Evolutionary conservation across 37 sponge, comb jelly and placozoan genomes (phyloP).

Genomic region (Ianthella basta): DNA sequence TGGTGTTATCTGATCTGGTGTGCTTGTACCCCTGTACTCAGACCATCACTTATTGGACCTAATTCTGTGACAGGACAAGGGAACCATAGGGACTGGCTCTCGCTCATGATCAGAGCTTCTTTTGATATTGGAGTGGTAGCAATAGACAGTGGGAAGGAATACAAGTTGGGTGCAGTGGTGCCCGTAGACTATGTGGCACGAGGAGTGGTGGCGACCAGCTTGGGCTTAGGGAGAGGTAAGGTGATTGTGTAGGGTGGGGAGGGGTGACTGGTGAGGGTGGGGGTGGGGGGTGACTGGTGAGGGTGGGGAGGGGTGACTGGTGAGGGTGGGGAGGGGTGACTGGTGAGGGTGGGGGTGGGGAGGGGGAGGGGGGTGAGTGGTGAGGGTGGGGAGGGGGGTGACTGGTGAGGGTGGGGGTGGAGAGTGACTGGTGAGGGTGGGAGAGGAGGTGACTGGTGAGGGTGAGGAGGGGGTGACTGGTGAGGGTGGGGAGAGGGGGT

Average conservation of each 20-base stretch:
- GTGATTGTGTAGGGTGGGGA: background rate
- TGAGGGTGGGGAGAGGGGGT: too few species aligned
- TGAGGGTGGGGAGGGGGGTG: too few species aligned
- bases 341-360: too few species aligned
- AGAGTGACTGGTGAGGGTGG: too few species aligned
- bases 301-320: too few species aligned
- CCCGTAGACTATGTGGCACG: slow-evolving; percentile 63
- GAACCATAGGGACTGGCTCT: slow-evolving; percentile 61
- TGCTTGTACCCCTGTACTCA: background rate
- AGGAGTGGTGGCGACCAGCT: slow-evolving; percentile 34
- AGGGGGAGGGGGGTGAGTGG: too few species aligned
- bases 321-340: too few species aligned
- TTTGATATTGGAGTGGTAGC: slow-evolving; percentile 24
- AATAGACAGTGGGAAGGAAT: slow-evolving; percentile 8
- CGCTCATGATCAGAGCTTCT: slow-evolving; percentile 25
- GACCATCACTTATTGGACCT: slow-evolving; percentile 58
- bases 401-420: too few species aligned
- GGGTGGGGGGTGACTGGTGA: background rate
- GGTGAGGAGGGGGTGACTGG: too few species aligned
- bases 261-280: background rate
- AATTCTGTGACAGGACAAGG: slow-evolving; percentile 50
- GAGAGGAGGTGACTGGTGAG: too few species aligned
- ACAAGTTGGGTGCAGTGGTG: background rate
- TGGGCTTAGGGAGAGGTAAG: background rate
- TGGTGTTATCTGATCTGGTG: too few species aligned